Conservation (phyloP, 2,113 vertebrate species). For the Sinosuthora webbiana region DNA sequence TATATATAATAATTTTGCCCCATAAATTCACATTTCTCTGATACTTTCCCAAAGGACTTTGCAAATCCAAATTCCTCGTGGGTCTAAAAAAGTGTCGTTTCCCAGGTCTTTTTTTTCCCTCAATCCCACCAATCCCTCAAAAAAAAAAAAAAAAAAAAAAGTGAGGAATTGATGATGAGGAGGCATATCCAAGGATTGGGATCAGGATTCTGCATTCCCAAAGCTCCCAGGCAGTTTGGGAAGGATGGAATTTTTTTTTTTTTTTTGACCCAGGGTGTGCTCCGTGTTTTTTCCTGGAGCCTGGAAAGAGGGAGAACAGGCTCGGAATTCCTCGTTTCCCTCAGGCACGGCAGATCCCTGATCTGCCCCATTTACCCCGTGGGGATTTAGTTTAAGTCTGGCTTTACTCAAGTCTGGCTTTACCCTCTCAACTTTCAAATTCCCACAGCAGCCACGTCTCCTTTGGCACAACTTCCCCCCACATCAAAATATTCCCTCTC, state of each 20-base stretch:
- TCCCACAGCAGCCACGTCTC: background rate
- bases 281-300: background rate
- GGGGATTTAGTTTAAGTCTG: background rate
- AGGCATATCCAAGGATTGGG: background rate
- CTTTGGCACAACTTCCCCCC: background rate
- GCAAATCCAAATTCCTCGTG: background rate
- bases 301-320: background rate
- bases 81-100: background rate
- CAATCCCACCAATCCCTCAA: background rate
- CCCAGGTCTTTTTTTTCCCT: background rate
- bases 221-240: background rate
- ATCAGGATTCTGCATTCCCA: background rate
- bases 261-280: background rate
- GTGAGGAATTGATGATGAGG: rapidly evolving
- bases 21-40: background rate
- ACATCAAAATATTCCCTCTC: background rate
- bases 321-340: background rate
- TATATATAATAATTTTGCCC: background rate
- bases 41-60: background rate
- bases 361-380: background rate
- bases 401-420: background rate
- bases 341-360: background rate
- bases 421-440: background rate
- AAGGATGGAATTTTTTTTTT: background rate
- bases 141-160: background rate